Conservation (phyloP, 2,888 invertebrate genomes). For the Plebejus melissa region DNA sequence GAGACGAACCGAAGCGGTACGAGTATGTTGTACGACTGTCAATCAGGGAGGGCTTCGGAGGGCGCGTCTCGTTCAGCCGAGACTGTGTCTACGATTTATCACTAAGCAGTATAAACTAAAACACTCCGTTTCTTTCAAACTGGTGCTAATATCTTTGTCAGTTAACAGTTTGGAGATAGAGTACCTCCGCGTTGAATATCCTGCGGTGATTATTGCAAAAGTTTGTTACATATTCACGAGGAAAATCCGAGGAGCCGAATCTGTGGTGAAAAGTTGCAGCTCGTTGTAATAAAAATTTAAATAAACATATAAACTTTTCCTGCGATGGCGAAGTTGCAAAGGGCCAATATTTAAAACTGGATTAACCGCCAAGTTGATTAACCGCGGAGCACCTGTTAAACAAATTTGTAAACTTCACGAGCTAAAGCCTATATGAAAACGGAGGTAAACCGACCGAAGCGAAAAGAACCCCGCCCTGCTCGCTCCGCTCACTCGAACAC, state of each 20-base stretch:
- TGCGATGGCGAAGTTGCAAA: neutral
- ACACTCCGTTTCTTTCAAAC: neutral
- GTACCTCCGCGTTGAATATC: neutral
- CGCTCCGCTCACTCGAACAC: slow-evolving; percentile 40
- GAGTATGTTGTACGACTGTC: neutral
- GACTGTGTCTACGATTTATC: neutral
- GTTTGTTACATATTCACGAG: neutral
- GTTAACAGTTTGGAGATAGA: neutral
- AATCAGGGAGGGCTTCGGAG: neutral
- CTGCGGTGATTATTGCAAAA: no score
- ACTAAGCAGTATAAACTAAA: neutral
- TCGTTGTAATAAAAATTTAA: neutral
- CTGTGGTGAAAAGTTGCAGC: neutral
- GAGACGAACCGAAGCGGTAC: neutral
- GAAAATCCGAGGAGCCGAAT: neutral
- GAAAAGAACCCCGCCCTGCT: slow-evolving; percentile 40
- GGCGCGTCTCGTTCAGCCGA: neutral
- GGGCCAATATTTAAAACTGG: slow-evolving; percentile 1
- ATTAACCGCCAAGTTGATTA: slow-evolving; percentile 19
- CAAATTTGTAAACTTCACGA: slow-evolving; percentile 17
- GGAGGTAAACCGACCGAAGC: slow-evolving; percentile 42
- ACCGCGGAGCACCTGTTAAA: slow-evolving; percentile 20
- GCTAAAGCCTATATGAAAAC: slow-evolving; percentile 30
- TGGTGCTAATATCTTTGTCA: neutral
- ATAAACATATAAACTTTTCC: neutral